Evolutionary conservation across 2,797 vertebrate species (phyloP), one percentile per base, ranked within the genome.

Genomic region (Alectoris magna): DNA sequence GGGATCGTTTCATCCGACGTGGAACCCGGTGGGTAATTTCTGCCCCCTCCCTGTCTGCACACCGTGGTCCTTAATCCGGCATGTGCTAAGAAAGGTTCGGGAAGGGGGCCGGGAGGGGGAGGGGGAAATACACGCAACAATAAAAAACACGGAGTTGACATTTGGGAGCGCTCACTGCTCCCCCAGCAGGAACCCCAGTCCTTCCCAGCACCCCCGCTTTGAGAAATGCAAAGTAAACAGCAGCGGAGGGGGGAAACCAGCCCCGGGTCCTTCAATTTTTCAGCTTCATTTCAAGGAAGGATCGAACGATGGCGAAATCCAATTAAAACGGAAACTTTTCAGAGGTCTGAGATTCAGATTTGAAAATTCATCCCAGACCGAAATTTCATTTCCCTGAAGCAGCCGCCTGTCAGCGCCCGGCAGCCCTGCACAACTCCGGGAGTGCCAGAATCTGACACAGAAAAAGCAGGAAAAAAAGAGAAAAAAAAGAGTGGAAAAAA

Each of bases 381-480:
- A 94, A 94, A 83, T 95, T 88, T 41, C 23, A 55, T 81, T 93
- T 88, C 48, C 79, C 71, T 31, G n/a, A 49, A 87, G 69, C 2
- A 6, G 27, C 12, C 18, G 8, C 43, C 87, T 89, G 92, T 79
- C 46, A 69, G 59, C 58, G 15, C 51, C 77, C 4, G 1, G 22
- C 73, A 91, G 95, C 88, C 96, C 72, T 64, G 89, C 24, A 80
- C 83, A 94, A 55, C 86, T 67, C 91, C 89, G 69, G 49, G 81
- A 96, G 88, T 93, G 93, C 41, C 14, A 87, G 94, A 93, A 74
- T 62, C 62, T 90, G 95, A 95, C 88, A 17, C 1, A n/a, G 60
- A 87, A 87, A 93, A 46, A n/a, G 51, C 84, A 88, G 44, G 46
- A 84, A 56, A 43, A 66, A 70, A 77, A 87, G 78, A 84, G 87